Percentiles rank a stretch among this genome's conserved stretches.
phyloP scores from a whole-genome alignment of 2,888 invertebrate species.

The Polyommatus iphigenia region DNA sequence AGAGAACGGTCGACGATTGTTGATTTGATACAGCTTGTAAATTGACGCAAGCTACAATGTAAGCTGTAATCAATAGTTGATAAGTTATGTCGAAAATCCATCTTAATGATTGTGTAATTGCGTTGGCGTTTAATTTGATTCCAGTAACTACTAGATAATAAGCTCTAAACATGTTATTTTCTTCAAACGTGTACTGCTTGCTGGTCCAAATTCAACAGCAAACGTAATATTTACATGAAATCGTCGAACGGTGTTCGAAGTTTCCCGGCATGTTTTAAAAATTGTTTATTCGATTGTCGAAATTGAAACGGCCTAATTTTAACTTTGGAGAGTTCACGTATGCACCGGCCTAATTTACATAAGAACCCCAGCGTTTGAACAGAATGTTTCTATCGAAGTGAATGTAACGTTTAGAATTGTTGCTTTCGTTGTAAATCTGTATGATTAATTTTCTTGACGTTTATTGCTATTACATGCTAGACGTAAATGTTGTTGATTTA shows the following conservation, averaged over 20 bases:
- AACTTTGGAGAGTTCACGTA: neutral
- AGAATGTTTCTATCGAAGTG: constrained; percentile 11
- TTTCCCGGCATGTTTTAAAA: neutral
- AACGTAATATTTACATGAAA: neutral
- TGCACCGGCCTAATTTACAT: constrained; percentile 16
- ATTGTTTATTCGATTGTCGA: constrained; percentile 16
- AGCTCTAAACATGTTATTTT: neutral
- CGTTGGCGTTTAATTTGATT: constrained; percentile 16
- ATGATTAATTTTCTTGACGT: constrained; percentile 27
- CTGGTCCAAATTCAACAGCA: neutral
- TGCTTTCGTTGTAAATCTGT: constrained; percentile 16
- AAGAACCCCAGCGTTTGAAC: constrained; percentile 4
- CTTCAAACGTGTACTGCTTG: neutral
- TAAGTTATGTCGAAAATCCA: neutral
- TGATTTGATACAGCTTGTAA: constrained; percentile 12
- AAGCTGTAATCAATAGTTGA: neutral
- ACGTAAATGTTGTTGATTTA: constrained; percentile 28
- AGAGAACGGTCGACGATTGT: neutral
- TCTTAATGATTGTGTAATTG: neutral
- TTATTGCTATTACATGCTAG: constrained; percentile 17
- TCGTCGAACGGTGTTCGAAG: neutral
- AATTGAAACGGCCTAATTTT: constrained; percentile 27
- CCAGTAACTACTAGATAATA: neutral
- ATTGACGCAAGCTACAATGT: neutral
- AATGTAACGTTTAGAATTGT: constrained; percentile 16